phyloP scores from a whole-genome alignment of 2,113 vertebrate genomes.

The Todiramphus saurophagus region DNA sequence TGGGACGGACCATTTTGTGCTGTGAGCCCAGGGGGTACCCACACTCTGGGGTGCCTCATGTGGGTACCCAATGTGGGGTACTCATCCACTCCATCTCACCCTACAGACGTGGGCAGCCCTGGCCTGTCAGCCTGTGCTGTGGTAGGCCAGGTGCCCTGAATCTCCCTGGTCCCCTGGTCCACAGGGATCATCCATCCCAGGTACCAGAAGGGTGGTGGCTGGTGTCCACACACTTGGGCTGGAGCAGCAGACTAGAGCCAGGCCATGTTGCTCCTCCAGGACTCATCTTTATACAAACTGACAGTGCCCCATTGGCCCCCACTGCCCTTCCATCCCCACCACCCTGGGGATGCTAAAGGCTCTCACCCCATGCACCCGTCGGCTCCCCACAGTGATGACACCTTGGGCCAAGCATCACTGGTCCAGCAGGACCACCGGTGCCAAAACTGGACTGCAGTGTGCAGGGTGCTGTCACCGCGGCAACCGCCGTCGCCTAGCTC shows the following conservation, averaged over 20 bases:
- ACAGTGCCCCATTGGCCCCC: not conserved
- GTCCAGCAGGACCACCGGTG: not conserved
- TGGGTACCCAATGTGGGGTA: not conserved
- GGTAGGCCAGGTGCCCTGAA: not conserved
- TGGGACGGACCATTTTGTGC: fast-evolving
- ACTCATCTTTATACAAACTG: not conserved
- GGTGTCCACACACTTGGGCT: fast-evolving
- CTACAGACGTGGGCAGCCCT: not conserved
- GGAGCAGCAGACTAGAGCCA: not conserved
- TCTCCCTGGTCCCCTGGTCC: not conserved
- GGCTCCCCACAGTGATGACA: fast-evolving
- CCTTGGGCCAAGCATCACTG: not conserved
- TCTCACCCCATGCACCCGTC: not conserved
- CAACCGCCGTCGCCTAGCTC: constrained; percentile 79
- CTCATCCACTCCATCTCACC: not conserved
- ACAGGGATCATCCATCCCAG: fast-evolving
- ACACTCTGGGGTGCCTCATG: not conserved
- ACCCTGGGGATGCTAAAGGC: fast-evolving
- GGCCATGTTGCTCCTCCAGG: fast-evolving
- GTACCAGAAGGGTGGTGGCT: not conserved
- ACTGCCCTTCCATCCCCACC: not conserved
- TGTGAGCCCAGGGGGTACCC: too few species aligned
- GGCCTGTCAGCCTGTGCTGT: not conserved
- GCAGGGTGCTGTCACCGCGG: constrained; percentile 66
- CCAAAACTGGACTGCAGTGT: constrained; percentile 61